A percentile compares a stretch with the other conserved stretches of the same genome.
Conservation (phyloP, 2,797 vertebrate species). For the Sebastes diaconus region DNA sequence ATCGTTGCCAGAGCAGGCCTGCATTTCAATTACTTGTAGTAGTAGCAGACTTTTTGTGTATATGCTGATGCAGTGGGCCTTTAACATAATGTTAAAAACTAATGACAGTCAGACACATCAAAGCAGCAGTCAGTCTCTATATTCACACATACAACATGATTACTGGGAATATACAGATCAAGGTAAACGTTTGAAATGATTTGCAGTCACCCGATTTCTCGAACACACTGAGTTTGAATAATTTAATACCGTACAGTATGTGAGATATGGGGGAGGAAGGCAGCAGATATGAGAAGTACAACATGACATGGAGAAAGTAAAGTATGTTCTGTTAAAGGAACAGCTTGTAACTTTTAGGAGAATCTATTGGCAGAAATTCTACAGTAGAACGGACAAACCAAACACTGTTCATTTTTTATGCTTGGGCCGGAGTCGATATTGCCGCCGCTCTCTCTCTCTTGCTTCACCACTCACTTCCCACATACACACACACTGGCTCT, state of each 20-base stretch:
- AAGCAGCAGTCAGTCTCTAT: not conserved
- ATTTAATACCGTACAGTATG: not conserved
- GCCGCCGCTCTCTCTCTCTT: too few relatives aligned
- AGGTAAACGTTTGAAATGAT: not conserved
- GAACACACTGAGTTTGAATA: not conserved
- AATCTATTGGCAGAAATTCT: too few relatives aligned
- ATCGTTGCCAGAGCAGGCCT: not conserved
- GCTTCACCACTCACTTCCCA: too few relatives aligned
- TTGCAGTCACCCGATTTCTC: not conserved
- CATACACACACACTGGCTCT: too few relatives aligned
- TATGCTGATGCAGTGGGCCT: not conserved
- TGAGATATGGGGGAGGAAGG: not conserved
- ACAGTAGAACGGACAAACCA: too few relatives aligned
- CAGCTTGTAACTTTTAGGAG: too few relatives aligned
- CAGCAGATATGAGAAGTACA: not conserved
- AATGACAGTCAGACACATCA: not conserved
- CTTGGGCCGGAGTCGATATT: too few relatives aligned
- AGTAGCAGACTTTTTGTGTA: not conserved
- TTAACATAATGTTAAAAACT: slow-evolving; percentile 4
- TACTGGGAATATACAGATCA: not conserved
- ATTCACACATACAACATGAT: not conserved
- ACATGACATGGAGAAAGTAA: not conserved
- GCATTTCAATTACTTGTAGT: not conserved
- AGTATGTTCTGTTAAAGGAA: too few relatives aligned
- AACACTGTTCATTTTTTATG: too few relatives aligned